Evolutionary conservation across 1,140 invertebrate genomes (phyloP), one percentile per base, ranked within the genome.

Genomic region (Periplaneta americana): DNA sequence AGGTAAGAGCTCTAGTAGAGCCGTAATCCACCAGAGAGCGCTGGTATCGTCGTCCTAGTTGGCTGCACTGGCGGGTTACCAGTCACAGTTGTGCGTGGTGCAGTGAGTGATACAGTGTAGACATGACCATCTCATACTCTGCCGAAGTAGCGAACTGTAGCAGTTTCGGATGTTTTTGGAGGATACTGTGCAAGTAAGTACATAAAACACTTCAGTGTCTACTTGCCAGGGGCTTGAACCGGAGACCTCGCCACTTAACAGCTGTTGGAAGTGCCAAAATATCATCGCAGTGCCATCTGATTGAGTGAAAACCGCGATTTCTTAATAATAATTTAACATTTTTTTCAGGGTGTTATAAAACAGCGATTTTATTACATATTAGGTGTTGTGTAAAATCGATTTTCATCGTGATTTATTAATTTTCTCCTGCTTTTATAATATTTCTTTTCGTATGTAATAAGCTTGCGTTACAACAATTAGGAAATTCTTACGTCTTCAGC

Each of bases 121-220:
- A 4, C 33, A 97, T 96, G 95, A 96, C 95, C 84, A 93, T 97
- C 84, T 95, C 95, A 39, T 97, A 96, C 90, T 95, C 94, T 84
- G 94, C 94, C 86, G 93, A 96, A 90, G 95, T 96, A 85, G 95
- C 95, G 82, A 96, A 96, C 88, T 95, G 95, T 86, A 96, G 95
- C 90, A 95, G 93, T 89, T 97, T 96, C 87, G 95, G 95, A 86
- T 96, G 95, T 89, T 97, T 97, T 89, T 96, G 95, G 94, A 93
- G 92, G 88, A 96, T 96, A 87, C 90, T 96, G 83, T 90, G 91
- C 90, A 96, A 95, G 95, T 96, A 88, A 95, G 94, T 94, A 85
- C 5, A 9, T 28, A 9, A n/a, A 9, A 66, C 48, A 28, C 22
- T 28, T 66, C 22, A 48, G n/a, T 48, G 39, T 6, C 10, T 48